Evolutionary conservation across 2,888 invertebrate species (phyloP), one percentile per base, ranked within the genome.

Genomic region (Argynnis bischoffii): DNA sequence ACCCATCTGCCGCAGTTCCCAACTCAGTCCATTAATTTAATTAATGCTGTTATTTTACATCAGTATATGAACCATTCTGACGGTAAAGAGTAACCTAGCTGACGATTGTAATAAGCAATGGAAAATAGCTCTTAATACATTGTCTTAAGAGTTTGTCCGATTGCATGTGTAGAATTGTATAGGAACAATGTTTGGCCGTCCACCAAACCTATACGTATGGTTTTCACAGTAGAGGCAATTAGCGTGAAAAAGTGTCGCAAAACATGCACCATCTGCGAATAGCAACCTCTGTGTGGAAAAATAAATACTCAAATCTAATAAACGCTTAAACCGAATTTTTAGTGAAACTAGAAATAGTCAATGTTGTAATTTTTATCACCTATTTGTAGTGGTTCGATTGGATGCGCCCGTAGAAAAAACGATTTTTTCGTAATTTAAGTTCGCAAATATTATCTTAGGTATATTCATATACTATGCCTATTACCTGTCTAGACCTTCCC

Each of bases 1-100:
- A 71, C 70, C 66, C 71, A 72, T 70, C 66, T 70, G 72, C 65
- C 72, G 74, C 71, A 73, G 72, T 72, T 71, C 69, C 57, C 73
- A 74, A 69, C 74, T 73, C 74, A 74, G 75, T 76, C 74, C 78
- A 80, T 79, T 80, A 79, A 78, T 79, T 78, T 74, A 81, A 81
- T 79, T 78, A 79, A 79, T 77, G 74, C 74, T 73, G 72, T 76
- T 75, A 75, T 77, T 77, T 74, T 73, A 76, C 75, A 78, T 73
- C 73, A 75, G 69, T 72, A 70, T 74, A 72, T 75, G 74, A 72
- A 72, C 69, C 71, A 26, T 21, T 41, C 11, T 46, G 54, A 26
- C 54, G 18, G 54, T 47, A 26, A 51, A 18, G 35, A 41, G 16
- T 50, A 15, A 61, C 18, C 16, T 51, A 5, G 50, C n/a, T 35